Evolutionary conservation across 1,140 invertebrate genomes (phyloP), one percentile per base, ranked within the genome.

Genomic region (Lithobius niger): DNA sequence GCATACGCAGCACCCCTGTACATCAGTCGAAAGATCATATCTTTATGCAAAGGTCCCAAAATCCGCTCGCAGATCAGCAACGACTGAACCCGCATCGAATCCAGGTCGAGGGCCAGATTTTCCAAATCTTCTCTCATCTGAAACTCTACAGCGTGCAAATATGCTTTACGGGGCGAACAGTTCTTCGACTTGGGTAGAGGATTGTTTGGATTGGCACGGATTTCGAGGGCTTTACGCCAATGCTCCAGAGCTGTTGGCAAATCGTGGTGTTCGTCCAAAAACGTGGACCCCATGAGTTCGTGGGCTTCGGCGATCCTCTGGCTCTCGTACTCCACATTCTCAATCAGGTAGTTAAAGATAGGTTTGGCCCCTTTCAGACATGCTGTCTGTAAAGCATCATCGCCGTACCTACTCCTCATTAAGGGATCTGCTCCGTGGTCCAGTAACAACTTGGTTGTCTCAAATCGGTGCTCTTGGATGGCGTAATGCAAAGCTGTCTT

Each of bases 401-500:
- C 90, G 31, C 86, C 85, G 64, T 86, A 84, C 27, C 48, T 50
- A 59, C 86, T 88, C 59, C 76, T 77, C 16, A 84, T 75, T 69
- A 78, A 77, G 21, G 84, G 83, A 73, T 88, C 79, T 0, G 90
- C 89, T 48, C 84, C 84, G 72, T 84, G 74, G 47, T 82, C 77
- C 28, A 95, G 69, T 22, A 95, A 69, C 28, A 95, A 71, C 63
- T 83, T 83, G 0, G 86, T 88, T 2, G 89, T 91, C 68, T 89
- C 87, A 64, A 89, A 74, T 58, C 84, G 74, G 58, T 87, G 84
- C 69, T 91, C 89, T 65, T 90, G 86, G 58, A 93, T 90, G 0
- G 91, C 88, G 73, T 96, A 94, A 75, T 96, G 90, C 56, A 96
- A 75, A 26, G 89, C 90, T 59, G 89, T 88, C 71, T 93, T 93